A percentile compares a stretch with the other conserved stretches of the same genome.
These are phyloP conservation scores for Camponotus pennsylvanicus DNA, from an alignment of 1,140 invertebrate species.

Conservation along the genomic window DNA sequence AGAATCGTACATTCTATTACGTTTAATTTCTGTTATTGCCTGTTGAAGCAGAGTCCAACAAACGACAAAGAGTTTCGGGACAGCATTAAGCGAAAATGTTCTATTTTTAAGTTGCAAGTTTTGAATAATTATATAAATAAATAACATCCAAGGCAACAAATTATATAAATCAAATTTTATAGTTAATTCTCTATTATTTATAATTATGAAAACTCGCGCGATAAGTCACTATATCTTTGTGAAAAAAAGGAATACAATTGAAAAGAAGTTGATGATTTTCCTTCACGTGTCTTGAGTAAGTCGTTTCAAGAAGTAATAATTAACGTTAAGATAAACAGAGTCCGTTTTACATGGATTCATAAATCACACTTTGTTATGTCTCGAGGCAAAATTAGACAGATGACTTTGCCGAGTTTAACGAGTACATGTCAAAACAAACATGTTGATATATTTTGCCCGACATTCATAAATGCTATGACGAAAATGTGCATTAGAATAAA, in stretches of 20 bases:
- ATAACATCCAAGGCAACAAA: not conserved
- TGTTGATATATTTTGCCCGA: not conserved
- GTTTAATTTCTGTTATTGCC: not conserved
- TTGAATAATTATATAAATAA: no score
- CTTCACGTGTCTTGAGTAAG: not conserved
- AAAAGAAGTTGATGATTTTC: not conserved
- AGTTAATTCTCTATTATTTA: no score
- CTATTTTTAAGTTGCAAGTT: no score
- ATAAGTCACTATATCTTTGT: not conserved
- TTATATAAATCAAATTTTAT: not conserved
- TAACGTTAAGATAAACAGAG: not conserved
- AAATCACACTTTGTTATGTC: not conserved
- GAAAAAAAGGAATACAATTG: not conserved
- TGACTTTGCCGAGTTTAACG: conserved; percentile 11
- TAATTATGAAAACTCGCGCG: not conserved
- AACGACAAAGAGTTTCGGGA: not conserved
- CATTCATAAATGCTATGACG: not conserved
- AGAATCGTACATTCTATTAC: not conserved
- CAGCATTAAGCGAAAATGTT: not conserved
- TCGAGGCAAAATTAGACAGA: conserved; percentile 17
- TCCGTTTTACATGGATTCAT: not conserved
- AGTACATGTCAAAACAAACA: not conserved
- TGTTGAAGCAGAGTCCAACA: not conserved
- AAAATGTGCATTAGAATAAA: not conserved
- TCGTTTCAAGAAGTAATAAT: not conserved